Conservation (phyloP, 2,888 invertebrate genomes). For the Bursaphelenchus okinawaensis region DNA sequence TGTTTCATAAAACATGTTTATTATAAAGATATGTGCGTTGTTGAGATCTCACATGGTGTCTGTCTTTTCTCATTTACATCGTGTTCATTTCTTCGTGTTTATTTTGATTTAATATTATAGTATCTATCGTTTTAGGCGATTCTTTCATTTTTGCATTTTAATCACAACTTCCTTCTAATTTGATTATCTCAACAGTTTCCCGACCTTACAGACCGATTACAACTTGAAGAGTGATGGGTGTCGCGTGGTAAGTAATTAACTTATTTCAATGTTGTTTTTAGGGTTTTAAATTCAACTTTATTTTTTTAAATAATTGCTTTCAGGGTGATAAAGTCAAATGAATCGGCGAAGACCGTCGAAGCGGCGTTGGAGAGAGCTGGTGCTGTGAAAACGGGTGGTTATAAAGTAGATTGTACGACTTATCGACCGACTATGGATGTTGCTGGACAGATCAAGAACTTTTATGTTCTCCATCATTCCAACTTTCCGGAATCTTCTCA, state of each 20-base stretch:
- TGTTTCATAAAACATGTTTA: too few species aligned
- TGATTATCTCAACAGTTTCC: too few species aligned
- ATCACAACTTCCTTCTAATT: too few species aligned
- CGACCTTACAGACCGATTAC: neutral
- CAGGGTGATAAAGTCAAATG: constrained; percentile 35
- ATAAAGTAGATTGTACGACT: constrained; percentile 29
- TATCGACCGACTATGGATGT: constrained; percentile 25
- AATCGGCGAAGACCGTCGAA: constrained; percentile 21
- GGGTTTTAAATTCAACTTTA: neutral
- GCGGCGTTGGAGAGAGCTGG: constrained; percentile 21
- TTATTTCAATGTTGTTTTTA: neutral
- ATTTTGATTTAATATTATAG: neutral
- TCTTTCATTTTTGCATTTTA: too few species aligned
- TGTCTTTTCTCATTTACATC: too few species aligned
- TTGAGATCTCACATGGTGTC: neutral
- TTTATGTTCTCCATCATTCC: constrained; percentile 42
- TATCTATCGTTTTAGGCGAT: too few species aligned
- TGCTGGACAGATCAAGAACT: constrained; percentile 21
- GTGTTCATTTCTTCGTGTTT: neutral
- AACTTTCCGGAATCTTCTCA: constrained; percentile 47
- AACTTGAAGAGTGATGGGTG: constrained; percentile 14
- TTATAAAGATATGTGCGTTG: neutral
- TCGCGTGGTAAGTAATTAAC: constrained; percentile 15
- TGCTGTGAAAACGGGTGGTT: constrained; percentile 10
- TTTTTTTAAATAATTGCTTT: constrained; percentile 6